Conservation (phyloP, 1,140 invertebrate genomes). For the Penaeus indicus region DNA sequence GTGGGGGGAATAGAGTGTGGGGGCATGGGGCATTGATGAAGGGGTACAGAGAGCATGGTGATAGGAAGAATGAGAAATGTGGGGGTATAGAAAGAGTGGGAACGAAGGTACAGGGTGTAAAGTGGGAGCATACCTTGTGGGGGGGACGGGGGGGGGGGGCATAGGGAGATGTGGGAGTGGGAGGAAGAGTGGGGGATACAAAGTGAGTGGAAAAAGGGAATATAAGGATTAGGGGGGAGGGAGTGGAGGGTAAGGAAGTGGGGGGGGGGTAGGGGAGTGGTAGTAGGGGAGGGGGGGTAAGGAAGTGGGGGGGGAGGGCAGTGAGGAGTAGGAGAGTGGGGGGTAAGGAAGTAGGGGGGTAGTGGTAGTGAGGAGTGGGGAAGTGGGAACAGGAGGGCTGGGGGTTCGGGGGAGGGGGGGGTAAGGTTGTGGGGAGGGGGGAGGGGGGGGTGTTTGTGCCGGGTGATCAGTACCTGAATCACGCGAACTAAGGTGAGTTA, state of each 20-base stretch:
- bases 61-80: too few relatives aligned
- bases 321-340: not conserved
- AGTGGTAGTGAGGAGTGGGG: not conserved
- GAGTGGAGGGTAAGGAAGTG: not conserved
- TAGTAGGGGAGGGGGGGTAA: not conserved
- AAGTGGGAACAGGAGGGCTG: not conserved
- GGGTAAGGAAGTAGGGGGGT: not conserved
- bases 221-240: not conserved
- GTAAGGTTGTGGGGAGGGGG: too few relatives aligned
- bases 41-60: too few relatives aligned
- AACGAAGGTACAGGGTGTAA: too few relatives aligned
- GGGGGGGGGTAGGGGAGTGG: not conserved
- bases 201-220: not conserved
- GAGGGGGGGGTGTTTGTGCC: too few relatives aligned
- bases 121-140: too few relatives aligned
- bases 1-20: too few relatives aligned
- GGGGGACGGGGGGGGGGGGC: conserved; percentile 1
- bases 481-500: too few relatives aligned
- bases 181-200: not conserved
- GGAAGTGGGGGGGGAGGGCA: not conserved
- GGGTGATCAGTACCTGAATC: too few relatives aligned
- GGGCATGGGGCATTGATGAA: too few relatives aligned
- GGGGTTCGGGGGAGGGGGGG: not conserved
- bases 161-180: not conserved
- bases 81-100: too few relatives aligned